phyloP scores from a whole-genome alignment of 2,113 vertebrate species.

The Callocephalon fimbriatum region DNA sequence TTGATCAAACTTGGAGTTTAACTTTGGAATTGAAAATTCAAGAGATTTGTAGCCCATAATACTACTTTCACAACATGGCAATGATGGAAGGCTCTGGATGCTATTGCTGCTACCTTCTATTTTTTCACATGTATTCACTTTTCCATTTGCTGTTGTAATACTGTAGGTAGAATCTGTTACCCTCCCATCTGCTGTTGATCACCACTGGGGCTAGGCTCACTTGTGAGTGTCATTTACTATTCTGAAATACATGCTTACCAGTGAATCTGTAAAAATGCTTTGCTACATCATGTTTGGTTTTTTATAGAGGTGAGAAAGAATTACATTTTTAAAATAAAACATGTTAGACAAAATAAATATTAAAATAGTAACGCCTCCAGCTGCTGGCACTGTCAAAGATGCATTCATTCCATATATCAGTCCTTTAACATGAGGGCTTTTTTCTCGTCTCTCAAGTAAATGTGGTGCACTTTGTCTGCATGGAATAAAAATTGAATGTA shows the following conservation, averaged over 20 bases:
- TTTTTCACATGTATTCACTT: neutral
- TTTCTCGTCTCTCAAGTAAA: neutral
- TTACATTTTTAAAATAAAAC: neutral
- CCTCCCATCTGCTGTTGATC: constrained; percentile 41
- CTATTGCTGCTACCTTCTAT: neutral
- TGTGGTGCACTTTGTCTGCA: neutral
- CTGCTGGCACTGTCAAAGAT: neutral
- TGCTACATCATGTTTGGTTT: neutral
- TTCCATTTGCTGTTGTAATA: neutral
- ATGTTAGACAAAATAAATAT: neutral
- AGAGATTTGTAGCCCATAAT: neutral
- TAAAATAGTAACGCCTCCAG: constrained; percentile 52
- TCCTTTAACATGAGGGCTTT: neutral
- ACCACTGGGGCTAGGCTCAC: neutral
- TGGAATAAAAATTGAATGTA: constrained; percentile 2
- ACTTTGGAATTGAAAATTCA: neutral
- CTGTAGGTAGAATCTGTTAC: constrained; percentile 23
- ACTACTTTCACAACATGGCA: neutral
- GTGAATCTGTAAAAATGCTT: constrained; percentile 28
- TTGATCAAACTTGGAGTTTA: neutral
- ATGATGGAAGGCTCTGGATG: neutral
- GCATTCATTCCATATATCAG: neutral
- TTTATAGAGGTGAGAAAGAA: neutral
- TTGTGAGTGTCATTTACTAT: constrained; percentile 33
- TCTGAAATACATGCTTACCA: constrained; percentile 8